A percentile compares a stretch with the other conserved stretches of the same genome.
These are phyloP conservation scores for Dasypolia templi DNA, from an alignment of 2,888 invertebrate species.

Conservation along the genomic window DNA sequence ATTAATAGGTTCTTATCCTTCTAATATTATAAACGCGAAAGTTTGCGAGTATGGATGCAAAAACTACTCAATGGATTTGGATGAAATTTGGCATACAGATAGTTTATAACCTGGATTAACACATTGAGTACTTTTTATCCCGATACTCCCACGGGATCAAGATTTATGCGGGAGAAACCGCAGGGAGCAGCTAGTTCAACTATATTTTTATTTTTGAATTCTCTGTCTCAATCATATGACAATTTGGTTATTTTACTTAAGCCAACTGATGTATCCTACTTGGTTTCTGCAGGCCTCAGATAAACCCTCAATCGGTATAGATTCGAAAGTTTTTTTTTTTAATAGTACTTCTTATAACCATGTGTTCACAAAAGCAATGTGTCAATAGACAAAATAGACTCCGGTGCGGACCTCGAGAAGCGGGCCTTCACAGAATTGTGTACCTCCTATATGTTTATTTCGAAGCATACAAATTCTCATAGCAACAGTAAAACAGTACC, in stretches of 20 bases:
- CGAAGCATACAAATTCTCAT: slow-evolving; percentile 10
- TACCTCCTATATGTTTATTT: neutral
- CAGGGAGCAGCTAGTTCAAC: too few species aligned
- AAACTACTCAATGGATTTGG: too few species aligned
- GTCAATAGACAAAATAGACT: neutral
- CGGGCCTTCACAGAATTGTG: neutral
- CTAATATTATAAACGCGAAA: too few species aligned
- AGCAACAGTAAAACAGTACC: slow-evolving; percentile 45
- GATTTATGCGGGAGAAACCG: too few species aligned
- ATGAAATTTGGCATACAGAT: too few species aligned
- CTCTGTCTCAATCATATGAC: neutral
- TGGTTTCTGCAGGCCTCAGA: neutral
- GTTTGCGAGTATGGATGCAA: too few species aligned
- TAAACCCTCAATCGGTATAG: neutral
- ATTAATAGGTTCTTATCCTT: too few species aligned
- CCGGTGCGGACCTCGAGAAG: neutral
- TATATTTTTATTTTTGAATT: neutral
- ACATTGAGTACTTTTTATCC: too few species aligned
- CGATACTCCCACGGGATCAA: too few species aligned
- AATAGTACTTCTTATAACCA: neutral
- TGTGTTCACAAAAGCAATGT: neutral
- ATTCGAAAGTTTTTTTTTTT: neutral
- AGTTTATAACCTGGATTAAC: too few species aligned
- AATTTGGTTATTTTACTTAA: neutral
- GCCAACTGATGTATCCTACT: too few species aligned